Conservation (phyloP, 2,888 invertebrate genomes). For the Lampropteryx suffumata region DNA sequence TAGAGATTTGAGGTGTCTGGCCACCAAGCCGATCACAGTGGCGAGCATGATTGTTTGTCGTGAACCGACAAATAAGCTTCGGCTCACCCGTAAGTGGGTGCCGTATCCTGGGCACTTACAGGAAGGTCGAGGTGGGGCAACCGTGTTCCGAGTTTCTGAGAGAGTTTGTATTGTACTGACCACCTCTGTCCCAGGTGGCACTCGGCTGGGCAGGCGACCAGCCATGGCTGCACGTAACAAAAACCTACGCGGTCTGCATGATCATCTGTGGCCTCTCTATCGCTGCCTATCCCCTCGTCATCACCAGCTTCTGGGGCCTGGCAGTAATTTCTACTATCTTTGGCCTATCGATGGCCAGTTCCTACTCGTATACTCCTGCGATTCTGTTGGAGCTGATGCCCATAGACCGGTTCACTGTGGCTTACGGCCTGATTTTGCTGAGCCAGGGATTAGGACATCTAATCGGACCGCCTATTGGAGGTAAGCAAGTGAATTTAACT, state of each 20-base stretch:
- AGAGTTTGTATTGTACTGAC: too few relatives aligned
- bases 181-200: slow-evolving; percentile 77
- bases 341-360: slow-evolving; percentile 95
- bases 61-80: too few relatives aligned
- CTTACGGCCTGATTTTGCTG: slow-evolving; percentile 93
- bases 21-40: too few relatives aligned
- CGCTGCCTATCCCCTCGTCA: slow-evolving; percentile 82
- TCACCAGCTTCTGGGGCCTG: slow-evolving; percentile 74
- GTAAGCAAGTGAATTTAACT: slow-evolving; percentile 59
- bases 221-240: slow-evolving; percentile 91
- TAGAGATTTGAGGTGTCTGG: too few relatives aligned
- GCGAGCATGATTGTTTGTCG: too few relatives aligned
- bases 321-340: slow-evolving; percentile 85
- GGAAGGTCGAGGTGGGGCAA: too few relatives aligned
- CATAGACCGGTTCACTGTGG: slow-evolving; percentile 94
- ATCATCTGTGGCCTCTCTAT: slow-evolving; percentile 85
- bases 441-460: slow-evolving; percentile 97
- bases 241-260: slow-evolving; percentile 91
- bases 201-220: slow-evolving; percentile 95
- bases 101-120: too few relatives aligned
- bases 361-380: slow-evolving; percentile 94
- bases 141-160: too few relatives aligned
- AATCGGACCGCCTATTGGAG: slow-evolving; percentile 95
- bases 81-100: too few relatives aligned
- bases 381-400: slow-evolving; percentile 95